Conservation (phyloP, 2,113 vertebrate species). For the Anhinga rufa region DNA sequence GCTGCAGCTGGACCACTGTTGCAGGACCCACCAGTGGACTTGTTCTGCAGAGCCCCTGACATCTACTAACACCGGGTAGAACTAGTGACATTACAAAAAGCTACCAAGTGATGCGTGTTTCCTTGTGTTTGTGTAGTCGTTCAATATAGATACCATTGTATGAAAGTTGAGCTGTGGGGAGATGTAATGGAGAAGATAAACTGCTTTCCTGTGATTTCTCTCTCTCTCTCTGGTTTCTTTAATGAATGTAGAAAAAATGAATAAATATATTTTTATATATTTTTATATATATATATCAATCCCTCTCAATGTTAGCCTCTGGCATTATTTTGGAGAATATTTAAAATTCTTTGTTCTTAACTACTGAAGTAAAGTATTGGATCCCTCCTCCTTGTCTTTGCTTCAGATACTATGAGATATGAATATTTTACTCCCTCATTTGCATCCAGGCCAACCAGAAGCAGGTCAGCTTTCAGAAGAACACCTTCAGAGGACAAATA, state of each 20-base stretch:
- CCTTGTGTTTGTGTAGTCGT: not conserved
- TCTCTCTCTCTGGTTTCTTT: not conserved
- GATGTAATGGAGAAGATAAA: not conserved
- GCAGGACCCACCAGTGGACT: not conserved
- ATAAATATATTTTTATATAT: no score
- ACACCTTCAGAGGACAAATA: not conserved
- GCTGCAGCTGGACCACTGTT: not conserved
- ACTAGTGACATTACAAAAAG: not conserved
- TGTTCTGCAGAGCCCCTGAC: not conserved
- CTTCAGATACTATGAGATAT: not conserved
- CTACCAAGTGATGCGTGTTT: not conserved
- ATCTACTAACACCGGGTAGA: not conserved
- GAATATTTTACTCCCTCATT: not conserved
- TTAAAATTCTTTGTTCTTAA: not conserved
- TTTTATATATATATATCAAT: no score
- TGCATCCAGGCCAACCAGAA: conserved; percentile 40
- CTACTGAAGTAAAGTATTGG: not conserved
- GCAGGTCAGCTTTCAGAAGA: not conserved
- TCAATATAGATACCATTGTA: not conserved
- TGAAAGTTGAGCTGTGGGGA: not conserved
- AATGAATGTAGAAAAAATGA: not conserved
- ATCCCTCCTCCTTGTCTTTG: not conserved
- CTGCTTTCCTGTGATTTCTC: not conserved
- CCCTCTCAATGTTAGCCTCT: not conserved
- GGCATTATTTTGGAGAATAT: not conserved